Evolutionary conservation across 2,797 vertebrate species (phyloP).

Genomic region (Hemibagrus guttatus): DNA sequence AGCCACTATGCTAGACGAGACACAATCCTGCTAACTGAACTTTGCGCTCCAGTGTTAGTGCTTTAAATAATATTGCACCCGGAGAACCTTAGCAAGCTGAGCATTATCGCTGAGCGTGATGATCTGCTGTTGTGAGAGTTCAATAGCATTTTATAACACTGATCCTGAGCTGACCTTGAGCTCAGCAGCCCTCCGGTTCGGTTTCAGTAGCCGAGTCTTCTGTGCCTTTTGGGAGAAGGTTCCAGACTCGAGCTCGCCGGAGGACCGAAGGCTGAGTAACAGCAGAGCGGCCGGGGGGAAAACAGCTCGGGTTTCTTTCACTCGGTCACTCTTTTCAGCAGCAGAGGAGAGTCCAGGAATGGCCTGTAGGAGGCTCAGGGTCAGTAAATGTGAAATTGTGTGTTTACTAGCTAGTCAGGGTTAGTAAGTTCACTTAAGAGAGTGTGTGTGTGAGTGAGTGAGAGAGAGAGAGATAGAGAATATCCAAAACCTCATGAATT

Average conservation of each 20-base stretch:
- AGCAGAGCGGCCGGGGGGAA: constrained; percentile 20
- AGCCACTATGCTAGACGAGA: constrained; percentile 16
- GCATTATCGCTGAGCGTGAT: neutral
- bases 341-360: constrained; percentile 67
- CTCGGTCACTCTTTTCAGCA: constrained; percentile 68
- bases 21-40: constrained; percentile 34
- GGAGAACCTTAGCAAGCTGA: neutral
- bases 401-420: neutral
- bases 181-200: neutral
- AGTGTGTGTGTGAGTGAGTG: neutral
- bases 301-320: constrained; percentile 52
- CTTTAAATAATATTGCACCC: constrained; percentile 7
- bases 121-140: constrained; percentile 1
- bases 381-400: neutral
- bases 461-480: neutral
- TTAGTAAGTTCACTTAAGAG: neutral
- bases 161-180: neutral
- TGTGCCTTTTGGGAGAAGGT: constrained; percentile 6
- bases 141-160: neutral
- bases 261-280: neutral
- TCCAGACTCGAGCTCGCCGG: constrained; percentile 6
- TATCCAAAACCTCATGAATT: neutral
- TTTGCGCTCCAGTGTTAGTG: constrained; percentile 15
- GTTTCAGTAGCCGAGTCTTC: constrained; percentile 1
- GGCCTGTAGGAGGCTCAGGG: constrained; percentile 55